These are phyloP conservation scores for Alca torda DNA, from an alignment of 2,797 vertebrate species.

Conservation along the genomic window DNA sequence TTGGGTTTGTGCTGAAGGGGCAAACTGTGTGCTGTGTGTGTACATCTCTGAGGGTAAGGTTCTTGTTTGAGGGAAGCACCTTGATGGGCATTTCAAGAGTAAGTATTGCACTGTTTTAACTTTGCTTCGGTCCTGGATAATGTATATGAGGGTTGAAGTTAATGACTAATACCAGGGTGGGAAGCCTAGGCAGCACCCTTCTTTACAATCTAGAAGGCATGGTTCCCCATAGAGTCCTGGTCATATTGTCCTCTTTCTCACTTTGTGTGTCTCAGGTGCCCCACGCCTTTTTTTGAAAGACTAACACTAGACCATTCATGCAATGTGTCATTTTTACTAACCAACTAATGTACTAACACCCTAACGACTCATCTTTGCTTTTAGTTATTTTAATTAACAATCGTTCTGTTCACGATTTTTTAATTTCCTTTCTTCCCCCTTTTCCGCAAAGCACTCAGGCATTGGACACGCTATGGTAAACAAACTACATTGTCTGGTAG, in stretches of 20 bases:
- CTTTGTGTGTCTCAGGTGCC: constrained; percentile 84
- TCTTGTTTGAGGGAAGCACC: background rate
- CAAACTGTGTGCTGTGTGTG: background rate
- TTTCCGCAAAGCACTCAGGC: constrained; percentile 94
- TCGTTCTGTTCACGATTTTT: constrained; percentile 89
- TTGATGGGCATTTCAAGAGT: constrained; percentile 58
- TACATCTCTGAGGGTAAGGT: background rate
- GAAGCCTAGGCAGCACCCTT: constrained; percentile 16
- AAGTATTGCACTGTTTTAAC: constrained; percentile 65
- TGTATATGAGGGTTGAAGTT: background rate
- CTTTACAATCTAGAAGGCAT: constrained; percentile 27
- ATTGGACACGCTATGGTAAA: constrained; percentile 96
- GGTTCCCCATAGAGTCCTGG: constrained; percentile 74
- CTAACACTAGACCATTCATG: constrained; percentile 96
- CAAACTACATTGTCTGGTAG: constrained; percentile 99
- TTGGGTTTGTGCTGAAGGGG: constrained; percentile 12
- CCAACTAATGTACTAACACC: constrained; percentile 99
- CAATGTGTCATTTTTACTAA: constrained; percentile 93
- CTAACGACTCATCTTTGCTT: constrained; percentile 96
- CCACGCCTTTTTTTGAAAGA: constrained; percentile 82
- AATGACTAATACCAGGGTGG: constrained; percentile 8
- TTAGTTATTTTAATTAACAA: constrained; percentile 92
- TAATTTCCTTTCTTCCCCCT: constrained; percentile 95
- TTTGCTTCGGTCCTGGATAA: background rate
- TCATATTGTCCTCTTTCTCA: constrained; percentile 80